Conservation (phyloP, 2,113 vertebrate genomes). For the Oreochromis niloticus region DNA sequence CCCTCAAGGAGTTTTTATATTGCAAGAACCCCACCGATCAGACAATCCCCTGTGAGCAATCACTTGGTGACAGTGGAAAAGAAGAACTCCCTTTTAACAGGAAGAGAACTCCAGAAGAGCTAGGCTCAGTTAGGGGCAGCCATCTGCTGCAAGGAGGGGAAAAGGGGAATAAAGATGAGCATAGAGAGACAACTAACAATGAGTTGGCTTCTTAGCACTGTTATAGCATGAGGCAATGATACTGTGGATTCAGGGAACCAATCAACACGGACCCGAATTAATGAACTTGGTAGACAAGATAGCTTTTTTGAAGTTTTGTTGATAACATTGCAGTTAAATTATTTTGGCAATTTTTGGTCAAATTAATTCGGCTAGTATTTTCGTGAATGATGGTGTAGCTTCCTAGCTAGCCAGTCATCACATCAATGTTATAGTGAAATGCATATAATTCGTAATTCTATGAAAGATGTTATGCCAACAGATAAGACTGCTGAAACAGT, state of each 20-base stretch:
- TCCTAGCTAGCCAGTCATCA: neutral
- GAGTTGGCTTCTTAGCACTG: neutral
- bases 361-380: neutral
- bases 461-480: neutral
- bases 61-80: neutral
- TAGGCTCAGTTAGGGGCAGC: neutral
- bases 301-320: neutral
- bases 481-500: neutral
- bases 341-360: neutral
- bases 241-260: neutral
- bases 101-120: neutral
- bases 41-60: fast-evolving
- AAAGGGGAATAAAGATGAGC: neutral
- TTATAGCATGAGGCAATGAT: neutral
- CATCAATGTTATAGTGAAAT: neutral
- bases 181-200: neutral
- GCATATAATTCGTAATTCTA: fast-evolving
- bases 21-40: neutral
- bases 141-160: neutral
- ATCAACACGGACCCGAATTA: fast-evolving
- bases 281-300: neutral
- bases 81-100: neutral
- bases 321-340: neutral
- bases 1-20: neutral
- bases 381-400: neutral